A percentile compares a stretch with the other conserved stretches of the same genome.
Evolutionary conservation across 2,888 invertebrate genomes (phyloP).

Genomic region (Drosophila fungiperda): DNA sequence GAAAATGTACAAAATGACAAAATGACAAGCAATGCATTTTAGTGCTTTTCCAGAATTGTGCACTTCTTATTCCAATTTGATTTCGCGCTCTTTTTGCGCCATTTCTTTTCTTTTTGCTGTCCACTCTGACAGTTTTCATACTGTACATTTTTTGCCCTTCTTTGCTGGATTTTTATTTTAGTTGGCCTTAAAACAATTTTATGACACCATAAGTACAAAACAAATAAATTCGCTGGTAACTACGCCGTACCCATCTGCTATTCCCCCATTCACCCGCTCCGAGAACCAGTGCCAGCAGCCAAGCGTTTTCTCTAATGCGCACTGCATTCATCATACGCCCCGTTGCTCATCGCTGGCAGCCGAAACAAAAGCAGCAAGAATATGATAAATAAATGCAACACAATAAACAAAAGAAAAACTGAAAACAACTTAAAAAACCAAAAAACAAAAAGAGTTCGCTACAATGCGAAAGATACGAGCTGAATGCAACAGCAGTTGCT

Average conservation of each 20-base stretch:
- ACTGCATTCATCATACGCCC: conserved; percentile 77
- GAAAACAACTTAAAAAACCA: conserved; percentile 16
- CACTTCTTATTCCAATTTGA: conserved; percentile 60
- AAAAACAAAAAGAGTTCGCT: conserved; percentile 24
- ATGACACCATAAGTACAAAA: conserved; percentile 78
- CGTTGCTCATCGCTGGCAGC: conserved; percentile 54
- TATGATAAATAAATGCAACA: conserved; percentile 73
- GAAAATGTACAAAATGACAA: conserved; percentile 60
- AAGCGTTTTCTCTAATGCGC: conserved; percentile 65
- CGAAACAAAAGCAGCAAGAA: conserved; percentile 63
- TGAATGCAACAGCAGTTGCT: conserved; percentile 53
- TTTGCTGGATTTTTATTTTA: conserved; percentile 60
- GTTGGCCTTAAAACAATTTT: conserved; percentile 77
- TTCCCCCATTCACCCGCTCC: neutral
- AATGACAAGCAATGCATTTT: conserved; percentile 66
- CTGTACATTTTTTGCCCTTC: neutral
- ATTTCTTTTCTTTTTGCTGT: conserved; percentile 37
- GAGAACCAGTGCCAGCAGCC: conserved; percentile 9
- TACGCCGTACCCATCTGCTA: conserved; percentile 11
- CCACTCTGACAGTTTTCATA: conserved; percentile 35
- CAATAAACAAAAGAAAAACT: conserved; percentile 23
- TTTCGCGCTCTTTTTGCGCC: conserved; percentile 42
- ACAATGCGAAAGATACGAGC: conserved; percentile 54
- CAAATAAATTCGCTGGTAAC: conserved; percentile 70
- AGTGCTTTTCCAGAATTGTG: conserved; percentile 44